Percentiles rank a stretch among this genome's conserved stretches.
Evolutionary conservation across 2,113 vertebrate genomes (phyloP).

Genomic region (Nettapus auritus): DNA sequence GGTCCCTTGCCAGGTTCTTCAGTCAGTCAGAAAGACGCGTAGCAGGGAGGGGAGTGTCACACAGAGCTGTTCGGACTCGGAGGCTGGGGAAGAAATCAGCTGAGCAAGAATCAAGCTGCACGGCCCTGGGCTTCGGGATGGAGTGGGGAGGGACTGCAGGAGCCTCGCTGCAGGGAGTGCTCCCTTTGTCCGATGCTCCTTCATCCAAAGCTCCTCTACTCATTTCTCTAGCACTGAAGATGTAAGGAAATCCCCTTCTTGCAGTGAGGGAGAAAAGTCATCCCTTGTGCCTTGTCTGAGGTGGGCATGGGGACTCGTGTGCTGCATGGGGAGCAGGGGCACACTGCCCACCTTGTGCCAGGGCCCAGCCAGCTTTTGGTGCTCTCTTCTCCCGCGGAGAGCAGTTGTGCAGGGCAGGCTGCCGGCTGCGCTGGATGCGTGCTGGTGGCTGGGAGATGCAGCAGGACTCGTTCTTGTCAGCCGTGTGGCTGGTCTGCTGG

Average conservation of each 20-base stretch:
- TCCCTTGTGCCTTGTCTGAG: background rate
- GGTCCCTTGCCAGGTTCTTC: constrained; percentile 16
- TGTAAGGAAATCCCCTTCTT: background rate
- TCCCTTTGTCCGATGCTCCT: background rate
- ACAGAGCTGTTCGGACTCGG: background rate
- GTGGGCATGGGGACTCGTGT: background rate
- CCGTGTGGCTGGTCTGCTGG: background rate
- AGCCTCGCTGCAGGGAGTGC: background rate
- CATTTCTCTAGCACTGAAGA: background rate
- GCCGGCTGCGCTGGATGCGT: background rate
- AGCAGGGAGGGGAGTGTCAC: background rate
- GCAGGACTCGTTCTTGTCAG: background rate
- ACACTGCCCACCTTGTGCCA: background rate
- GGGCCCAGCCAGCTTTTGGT: background rate
- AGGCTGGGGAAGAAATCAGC: background rate
- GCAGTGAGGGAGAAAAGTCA: background rate
- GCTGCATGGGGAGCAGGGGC: background rate
- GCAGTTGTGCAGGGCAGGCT: background rate
- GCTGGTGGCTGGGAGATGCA: background rate
- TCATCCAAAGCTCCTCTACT: background rate
- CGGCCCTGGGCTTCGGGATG: background rate
- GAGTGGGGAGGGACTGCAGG: background rate
- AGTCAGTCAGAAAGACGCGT: constrained; percentile 34
- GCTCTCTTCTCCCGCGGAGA: background rate
- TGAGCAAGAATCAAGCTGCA: background rate